phyloP scores from a whole-genome alignment of 2,113 vertebrate genomes.

The Nothoprocta perdicaria region DNA sequence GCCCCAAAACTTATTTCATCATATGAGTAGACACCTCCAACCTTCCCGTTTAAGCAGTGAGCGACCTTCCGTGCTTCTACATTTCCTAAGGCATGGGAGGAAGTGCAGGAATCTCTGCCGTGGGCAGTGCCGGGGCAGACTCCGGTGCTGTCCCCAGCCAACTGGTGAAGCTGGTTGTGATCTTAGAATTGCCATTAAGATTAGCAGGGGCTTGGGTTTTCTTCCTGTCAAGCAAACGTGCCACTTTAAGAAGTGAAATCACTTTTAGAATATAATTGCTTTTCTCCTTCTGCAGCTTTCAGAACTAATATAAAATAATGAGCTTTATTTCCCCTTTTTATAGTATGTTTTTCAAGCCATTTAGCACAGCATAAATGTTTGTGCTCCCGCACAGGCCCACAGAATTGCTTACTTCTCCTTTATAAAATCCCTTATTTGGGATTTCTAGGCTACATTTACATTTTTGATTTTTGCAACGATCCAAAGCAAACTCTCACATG shows the following conservation, averaged over 20 bases:
- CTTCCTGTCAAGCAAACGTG: background rate
- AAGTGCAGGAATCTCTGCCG: background rate
- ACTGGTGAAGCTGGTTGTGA: background rate
- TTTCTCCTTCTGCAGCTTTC: background rate
- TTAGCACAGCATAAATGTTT: background rate
- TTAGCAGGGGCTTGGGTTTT: background rate
- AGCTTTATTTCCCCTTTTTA: background rate
- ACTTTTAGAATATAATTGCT: background rate
- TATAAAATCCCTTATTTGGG: background rate
- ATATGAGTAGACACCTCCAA: background rate
- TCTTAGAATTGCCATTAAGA: background rate
- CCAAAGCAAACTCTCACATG: background rate
- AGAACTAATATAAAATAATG: background rate
- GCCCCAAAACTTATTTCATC: background rate
- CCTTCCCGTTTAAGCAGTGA: accelerated
- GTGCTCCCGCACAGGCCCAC: background rate
- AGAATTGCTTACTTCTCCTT: background rate
- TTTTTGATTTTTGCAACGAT: background rate
- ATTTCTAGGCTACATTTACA: background rate
- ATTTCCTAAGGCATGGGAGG: accelerated
- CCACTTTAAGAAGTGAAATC: background rate
- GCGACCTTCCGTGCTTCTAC: background rate
- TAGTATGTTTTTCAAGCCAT: background rate
- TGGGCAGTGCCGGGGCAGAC: background rate
- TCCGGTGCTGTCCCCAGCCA: background rate